Base-by-base conservation (phyloP, 2,888 invertebrate genomes). In the Agrilus cyanescens region DNA sequence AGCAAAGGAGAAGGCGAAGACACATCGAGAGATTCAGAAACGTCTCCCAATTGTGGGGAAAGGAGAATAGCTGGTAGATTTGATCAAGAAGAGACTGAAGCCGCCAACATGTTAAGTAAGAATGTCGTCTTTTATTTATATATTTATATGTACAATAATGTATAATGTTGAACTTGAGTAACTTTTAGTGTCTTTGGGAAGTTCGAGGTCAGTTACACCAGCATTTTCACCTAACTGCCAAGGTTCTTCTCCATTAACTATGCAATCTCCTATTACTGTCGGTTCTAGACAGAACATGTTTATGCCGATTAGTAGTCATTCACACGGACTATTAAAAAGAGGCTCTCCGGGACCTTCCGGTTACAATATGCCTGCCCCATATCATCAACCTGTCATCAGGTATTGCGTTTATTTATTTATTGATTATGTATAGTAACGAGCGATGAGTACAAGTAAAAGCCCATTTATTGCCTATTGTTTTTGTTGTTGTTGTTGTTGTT, bases 81-180 rank as follows among this genome's bases (percentile, higher is more conserved):
- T 66, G 91, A 91, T 67, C 87, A 85, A 53, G 93, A 95, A 59
- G 95, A 95, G 70, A 93, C 90, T 1, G 95, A 96, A 69, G 95
- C 91, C 46, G 95, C 95, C 37, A 94, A 90, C 66, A 93, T 94
- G 89, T 73, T 95, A 48, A 88, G 88, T 85, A 69, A 66, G 68
- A 61, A 20, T 1, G 32, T 1, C 10, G 29, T 32, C 10, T 44
- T 42, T 37, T 45, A 50, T 32, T 14, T 30, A 32, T 34, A 35
- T 43, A 46, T 46, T 43, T 46, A 14, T 36, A 45, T 32, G 25
- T 34, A 30, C 39, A 34, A 39, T 13, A 7, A n/a, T 18, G 12
- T 37, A 16, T 34, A 13, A 7, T 8, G 8, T 7, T 34, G 35
- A 7, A 18, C 16, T 7, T 12, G 16, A 37, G 1, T 37, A 15